Evolutionary conservation across 2,888 invertebrate genomes (phyloP).

Genomic region (Cybosia mesomella): DNA sequence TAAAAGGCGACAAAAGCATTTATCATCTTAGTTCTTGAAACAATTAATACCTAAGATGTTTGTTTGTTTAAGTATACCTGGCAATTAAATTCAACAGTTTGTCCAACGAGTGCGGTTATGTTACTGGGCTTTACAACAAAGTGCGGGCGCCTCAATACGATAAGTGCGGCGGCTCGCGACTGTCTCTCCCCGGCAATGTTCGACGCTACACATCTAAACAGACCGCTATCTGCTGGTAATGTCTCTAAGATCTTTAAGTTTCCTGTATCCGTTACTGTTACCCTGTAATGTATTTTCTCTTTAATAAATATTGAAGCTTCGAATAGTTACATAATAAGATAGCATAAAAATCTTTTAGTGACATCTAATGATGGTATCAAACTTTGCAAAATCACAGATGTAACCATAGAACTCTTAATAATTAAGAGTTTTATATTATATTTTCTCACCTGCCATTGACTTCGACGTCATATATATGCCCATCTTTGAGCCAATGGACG

Average conservation of each 20-base stretch:
- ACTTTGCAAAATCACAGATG: neutral
- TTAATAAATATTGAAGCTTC: neutral
- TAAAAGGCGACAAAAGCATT: constrained; percentile 58
- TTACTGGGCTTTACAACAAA: constrained; percentile 95
- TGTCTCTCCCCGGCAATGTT: constrained; percentile 96
- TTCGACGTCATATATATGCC: constrained; percentile 88
- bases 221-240: constrained; percentile 95
- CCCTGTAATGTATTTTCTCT: constrained; percentile 75
- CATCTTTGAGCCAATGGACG: constrained; percentile 95
- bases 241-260: constrained; percentile 96
- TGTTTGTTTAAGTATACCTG: constrained; percentile 71
- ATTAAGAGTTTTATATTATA: too few relatives aligned
- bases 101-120: constrained; percentile 93
- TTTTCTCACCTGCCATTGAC: constrained; percentile 87
- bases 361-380: neutral
- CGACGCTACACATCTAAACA: constrained; percentile 96
- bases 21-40: constrained; percentile 6
- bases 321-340: too few relatives aligned
- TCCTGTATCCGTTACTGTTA: constrained; percentile 95
- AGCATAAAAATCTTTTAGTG: too few relatives aligned
- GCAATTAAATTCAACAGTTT: constrained; percentile 95
- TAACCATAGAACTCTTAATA: too few relatives aligned
- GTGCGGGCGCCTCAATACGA: constrained; percentile 94
- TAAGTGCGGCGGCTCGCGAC: constrained; percentile 92
- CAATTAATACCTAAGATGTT: neutral